phyloP scores from a whole-genome alignment of 2,113 vertebrate genomes.

The Tylochromis polylepis region DNA sequence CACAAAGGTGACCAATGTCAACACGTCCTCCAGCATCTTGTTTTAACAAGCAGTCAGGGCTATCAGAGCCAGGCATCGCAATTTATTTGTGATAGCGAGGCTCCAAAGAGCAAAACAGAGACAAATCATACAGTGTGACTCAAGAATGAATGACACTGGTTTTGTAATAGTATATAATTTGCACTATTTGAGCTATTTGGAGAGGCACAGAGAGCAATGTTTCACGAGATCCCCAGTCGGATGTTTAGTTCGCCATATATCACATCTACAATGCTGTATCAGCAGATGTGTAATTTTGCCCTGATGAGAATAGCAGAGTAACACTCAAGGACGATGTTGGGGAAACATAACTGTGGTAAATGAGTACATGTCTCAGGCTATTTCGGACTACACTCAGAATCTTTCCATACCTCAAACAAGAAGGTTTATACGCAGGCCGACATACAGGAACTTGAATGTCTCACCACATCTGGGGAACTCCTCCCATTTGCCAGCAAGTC shows the following conservation, averaged over 20 bases:
- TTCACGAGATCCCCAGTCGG: not conserved
- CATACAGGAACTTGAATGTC: conserved; percentile 25
- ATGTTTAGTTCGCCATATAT: conserved; percentile 6
- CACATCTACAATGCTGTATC: not conserved
- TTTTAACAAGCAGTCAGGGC: conserved; percentile 42
- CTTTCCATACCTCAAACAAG: conserved; percentile 58
- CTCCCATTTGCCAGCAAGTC: conserved; percentile 19
- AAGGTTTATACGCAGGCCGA: conserved; percentile 7
- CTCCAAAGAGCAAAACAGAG: not conserved
- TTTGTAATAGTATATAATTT: conserved; percentile 26
- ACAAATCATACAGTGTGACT: conserved; percentile 12
- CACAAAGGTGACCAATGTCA: conserved; percentile 34
- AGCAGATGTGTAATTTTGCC: conserved; percentile 16
- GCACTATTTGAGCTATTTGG: not conserved
- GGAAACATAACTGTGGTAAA: conserved; percentile 58
- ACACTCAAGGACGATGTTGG: not conserved
- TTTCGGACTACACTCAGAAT: conserved; percentile 44
- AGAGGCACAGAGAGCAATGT: not conserved
- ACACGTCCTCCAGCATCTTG: conserved; percentile 36
- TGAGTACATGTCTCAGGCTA: conserved; percentile 35
- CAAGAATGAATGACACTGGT: not conserved
- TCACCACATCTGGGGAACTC: conserved; percentile 34
- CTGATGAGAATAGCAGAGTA: not conserved
- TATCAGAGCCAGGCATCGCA: conserved; percentile 40
- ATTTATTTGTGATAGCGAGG: conserved; percentile 38